These are phyloP conservation scores for Sebastiscus tertius DNA, from an alignment of 2,797 vertebrate genomes.

Conservation along the genomic window DNA sequence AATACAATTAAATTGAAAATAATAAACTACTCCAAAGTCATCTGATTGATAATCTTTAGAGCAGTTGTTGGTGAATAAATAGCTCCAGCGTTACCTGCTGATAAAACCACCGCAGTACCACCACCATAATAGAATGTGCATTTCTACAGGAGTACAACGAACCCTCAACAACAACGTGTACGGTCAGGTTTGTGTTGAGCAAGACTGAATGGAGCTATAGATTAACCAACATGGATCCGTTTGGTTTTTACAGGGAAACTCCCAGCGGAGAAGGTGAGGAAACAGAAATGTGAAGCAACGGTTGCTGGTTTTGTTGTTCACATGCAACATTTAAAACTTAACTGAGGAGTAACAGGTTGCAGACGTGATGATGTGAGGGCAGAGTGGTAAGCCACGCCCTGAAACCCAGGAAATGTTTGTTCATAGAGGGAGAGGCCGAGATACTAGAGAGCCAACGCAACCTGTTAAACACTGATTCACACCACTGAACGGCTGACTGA, in stretches of 20 bases:
- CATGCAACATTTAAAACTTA: background rate
- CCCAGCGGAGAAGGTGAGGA: background rate
- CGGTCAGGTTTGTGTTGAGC: background rate
- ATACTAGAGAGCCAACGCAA: background rate
- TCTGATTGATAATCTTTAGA: background rate
- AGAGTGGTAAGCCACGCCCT: conserved; percentile 7
- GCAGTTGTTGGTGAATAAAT: too few relatives aligned
- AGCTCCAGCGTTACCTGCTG: too few relatives aligned
- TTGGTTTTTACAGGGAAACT: background rate
- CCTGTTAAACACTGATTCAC: conserved; percentile 30
- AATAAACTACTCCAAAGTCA: background rate
- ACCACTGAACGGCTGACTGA: background rate
- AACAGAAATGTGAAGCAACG: background rate
- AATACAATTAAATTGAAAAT: background rate
- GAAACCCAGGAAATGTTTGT: conserved; percentile 32
- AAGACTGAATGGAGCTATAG: background rate
- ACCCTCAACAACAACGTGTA: background rate
- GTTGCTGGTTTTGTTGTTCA: background rate
- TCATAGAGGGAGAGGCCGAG: background rate
- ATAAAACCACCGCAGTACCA: too few relatives aligned
- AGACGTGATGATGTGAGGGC: too few relatives aligned
- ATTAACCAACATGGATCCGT: background rate
- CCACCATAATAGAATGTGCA: background rate
- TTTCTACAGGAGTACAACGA: background rate
- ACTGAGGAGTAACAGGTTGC: background rate